Evolutionary conservation across 2,888 invertebrate species (phyloP).

Genomic region (Linnaemya tessellans): DNA sequence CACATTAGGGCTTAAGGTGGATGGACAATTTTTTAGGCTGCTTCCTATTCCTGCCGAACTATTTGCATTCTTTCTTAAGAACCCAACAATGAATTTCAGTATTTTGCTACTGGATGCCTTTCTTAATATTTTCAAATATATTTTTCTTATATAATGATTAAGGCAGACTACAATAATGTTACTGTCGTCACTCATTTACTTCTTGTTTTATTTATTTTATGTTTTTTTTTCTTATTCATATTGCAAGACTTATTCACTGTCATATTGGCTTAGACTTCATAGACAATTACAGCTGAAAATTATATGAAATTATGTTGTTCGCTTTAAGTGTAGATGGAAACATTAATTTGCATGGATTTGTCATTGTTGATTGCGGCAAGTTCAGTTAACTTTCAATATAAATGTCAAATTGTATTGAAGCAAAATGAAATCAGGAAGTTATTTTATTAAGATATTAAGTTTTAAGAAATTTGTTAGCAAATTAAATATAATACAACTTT

Average conservation of each 20-base stretch:
- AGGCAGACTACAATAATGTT: neutral
- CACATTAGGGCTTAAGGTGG: no score
- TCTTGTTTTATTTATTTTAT: neutral
- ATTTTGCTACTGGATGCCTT: no score
- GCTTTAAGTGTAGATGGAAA: slow-evolving; percentile 22
- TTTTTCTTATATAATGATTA: neutral
- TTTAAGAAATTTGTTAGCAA: neutral
- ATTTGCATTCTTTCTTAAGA: no score
- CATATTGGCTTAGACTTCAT: slow-evolving; percentile 29
- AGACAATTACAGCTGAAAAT: slow-evolving; percentile 57
- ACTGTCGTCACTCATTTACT: neutral
- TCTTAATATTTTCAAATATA: no score
- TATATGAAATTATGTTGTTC: slow-evolving; percentile 53
- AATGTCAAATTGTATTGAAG: neutral
- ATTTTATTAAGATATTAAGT: neutral
- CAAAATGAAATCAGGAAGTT: neutral
- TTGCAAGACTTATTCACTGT: neutral
- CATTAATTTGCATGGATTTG: slow-evolving; percentile 22
- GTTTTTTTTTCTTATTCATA: neutral
- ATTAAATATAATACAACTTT: neutral
- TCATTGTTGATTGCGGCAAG: slow-evolving; percentile 39
- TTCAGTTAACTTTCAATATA: slow-evolving; percentile 58
- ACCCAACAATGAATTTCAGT: no score
- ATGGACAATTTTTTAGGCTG: no score
- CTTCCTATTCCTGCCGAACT: no score